These are phyloP conservation scores for Glareola pratincola DNA, from an alignment of 2,113 vertebrate species.

Conservation along the genomic window DNA sequence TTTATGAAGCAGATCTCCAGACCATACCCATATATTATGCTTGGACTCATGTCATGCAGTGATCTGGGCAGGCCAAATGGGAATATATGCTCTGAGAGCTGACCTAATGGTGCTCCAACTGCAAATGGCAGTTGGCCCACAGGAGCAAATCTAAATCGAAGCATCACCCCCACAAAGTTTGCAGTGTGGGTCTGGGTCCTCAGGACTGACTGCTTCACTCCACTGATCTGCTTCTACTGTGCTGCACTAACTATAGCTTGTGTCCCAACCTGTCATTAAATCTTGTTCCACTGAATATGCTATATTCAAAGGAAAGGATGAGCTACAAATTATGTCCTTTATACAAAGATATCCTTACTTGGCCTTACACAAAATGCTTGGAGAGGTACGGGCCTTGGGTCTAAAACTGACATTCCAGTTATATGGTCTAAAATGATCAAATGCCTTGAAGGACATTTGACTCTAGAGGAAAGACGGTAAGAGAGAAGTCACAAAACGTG, in stretches of 20 bases:
- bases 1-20: not conserved
- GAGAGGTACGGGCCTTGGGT: not conserved
- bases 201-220: not conserved
- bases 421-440: conserved; percentile 22
- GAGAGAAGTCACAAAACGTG: not conserved
- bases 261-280: not conserved
- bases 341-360: not conserved
- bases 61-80: not conserved
- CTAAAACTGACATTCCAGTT: not conserved
- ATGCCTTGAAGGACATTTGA: not conserved
- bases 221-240: not conserved
- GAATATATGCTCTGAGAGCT: not conserved
- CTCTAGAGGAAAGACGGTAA: not conserved
- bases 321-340: not conserved
- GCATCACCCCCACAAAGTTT: not conserved
- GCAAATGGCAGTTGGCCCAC: not conserved
- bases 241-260: not conserved
- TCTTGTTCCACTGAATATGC: not conserved
- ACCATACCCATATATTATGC: not conserved
- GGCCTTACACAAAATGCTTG: not conserved
- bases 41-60: accelerated
- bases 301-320: not conserved
- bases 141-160: not conserved
- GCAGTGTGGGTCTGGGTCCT: not conserved
- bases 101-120: not conserved